phyloP scores from a whole-genome alignment of 2,797 vertebrate species.

The Cirrhinus mrigala region DNA sequence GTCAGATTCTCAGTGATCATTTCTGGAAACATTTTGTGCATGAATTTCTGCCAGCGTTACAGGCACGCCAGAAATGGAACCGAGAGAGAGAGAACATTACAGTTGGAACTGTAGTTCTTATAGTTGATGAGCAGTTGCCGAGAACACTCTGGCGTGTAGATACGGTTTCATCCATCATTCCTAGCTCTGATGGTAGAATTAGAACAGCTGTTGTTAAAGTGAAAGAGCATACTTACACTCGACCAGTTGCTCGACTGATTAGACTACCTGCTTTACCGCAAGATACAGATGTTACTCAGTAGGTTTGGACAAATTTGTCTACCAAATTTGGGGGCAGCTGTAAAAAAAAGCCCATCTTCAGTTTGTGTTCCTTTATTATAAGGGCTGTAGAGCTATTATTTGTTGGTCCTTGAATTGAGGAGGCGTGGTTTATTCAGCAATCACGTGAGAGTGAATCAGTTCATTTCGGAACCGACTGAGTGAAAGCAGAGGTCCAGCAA shows the following conservation, averaged over 20 bases:
- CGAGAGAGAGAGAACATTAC: background rate
- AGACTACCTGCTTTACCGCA: background rate
- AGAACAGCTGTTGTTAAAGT: constrained; percentile 8
- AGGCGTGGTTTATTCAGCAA: no score
- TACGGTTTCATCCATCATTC: background rate
- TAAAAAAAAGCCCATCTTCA: background rate
- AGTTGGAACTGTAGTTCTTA: background rate
- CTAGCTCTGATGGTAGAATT: background rate
- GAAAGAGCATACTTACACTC: background rate
- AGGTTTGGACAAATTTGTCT: background rate
- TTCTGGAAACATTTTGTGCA: background rate
- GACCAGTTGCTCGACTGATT: background rate
- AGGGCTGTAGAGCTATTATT: no score
- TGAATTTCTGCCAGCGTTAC: background rate
- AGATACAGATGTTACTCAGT: background rate
- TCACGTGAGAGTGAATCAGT: no score
- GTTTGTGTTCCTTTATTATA: no score
- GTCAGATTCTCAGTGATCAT: constrained; percentile 31
- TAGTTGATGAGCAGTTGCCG: background rate
- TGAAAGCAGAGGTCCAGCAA: no score
- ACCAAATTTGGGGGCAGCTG: background rate
- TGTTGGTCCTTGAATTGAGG: no score
- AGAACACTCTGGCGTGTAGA: background rate
- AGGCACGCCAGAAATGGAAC: background rate
- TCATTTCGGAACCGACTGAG: no score